Evolutionary conservation across 2,113 vertebrate genomes (phyloP).

Genomic region (Microtus pennsylvanicus): DNA sequence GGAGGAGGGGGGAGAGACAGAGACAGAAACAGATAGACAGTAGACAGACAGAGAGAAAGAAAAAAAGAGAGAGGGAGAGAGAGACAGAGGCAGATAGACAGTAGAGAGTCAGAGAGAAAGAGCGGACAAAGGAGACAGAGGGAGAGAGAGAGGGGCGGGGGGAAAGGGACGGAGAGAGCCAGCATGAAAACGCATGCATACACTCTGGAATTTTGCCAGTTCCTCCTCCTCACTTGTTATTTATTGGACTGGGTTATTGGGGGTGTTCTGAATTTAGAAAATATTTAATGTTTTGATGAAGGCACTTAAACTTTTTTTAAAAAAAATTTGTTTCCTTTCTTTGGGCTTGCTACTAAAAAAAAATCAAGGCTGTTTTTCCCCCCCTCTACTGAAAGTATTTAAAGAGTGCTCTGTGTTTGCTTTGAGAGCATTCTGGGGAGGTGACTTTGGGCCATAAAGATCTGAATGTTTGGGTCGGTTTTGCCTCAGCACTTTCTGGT

Average conservation of each 20-base stretch:
- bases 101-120: not conserved
- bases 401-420: constrained; percentile 62
- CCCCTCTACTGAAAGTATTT: constrained; percentile 63
- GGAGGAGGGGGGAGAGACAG: not conserved
- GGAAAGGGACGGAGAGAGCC: not conserved
- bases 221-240: not conserved
- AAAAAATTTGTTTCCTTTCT: constrained; percentile 52
- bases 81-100: not conserved
- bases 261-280: not conserved
- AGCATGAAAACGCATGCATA: not conserved
- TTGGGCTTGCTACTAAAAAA: constrained; percentile 33
- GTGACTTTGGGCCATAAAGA: constrained; percentile 50
- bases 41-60: not conserved
- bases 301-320: not conserved
- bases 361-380: not conserved
- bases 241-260: not conserved
- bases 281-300: constrained; percentile 52
- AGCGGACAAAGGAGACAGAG: not conserved
- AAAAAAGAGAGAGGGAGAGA: not conserved
- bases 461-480: constrained; percentile 39
- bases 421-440: constrained; percentile 22
- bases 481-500: not conserved
- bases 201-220: not conserved
- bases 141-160: not conserved
- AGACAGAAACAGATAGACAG: not conserved